Conservation (phyloP, 2,113 vertebrate genomes). For the Cnemophilus loriae region DNA sequence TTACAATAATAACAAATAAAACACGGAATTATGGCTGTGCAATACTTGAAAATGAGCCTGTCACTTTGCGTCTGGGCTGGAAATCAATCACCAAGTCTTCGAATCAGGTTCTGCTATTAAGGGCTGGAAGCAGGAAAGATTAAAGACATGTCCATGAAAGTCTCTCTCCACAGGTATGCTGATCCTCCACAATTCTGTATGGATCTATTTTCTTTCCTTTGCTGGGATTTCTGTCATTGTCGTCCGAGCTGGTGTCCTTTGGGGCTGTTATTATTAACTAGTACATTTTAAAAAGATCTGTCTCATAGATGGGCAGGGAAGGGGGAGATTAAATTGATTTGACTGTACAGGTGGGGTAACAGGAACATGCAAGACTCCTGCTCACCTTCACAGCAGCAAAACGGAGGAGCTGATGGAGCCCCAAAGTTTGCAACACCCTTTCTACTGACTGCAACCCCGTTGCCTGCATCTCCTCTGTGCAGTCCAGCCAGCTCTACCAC, state of each 20-base stretch:
- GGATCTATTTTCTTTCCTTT: neutral
- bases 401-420: neutral
- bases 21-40: conserved; percentile 45
- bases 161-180: neutral
- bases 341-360: too few species aligned
- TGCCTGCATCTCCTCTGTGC: neutral
- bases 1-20: conserved; percentile 67
- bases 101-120: conserved; percentile 30
- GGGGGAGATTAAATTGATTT: neutral
- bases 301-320: neutral
- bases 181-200: neutral
- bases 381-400: neutral
- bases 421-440: neutral
- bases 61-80: conserved; percentile 13
- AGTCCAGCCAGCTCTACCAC: neutral
- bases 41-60: conserved; percentile 57
- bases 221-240: neutral
- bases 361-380: neutral
- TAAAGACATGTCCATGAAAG: conserved; percentile 16
- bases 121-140: conserved; percentile 5
- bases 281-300: neutral
- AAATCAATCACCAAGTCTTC: conserved; percentile 41
- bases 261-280: neutral
- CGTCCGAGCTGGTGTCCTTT: neutral
- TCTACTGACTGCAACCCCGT: neutral